Conservation (phyloP, 2,797 vertebrate genomes). For the Lutjanus campechanus region DNA sequence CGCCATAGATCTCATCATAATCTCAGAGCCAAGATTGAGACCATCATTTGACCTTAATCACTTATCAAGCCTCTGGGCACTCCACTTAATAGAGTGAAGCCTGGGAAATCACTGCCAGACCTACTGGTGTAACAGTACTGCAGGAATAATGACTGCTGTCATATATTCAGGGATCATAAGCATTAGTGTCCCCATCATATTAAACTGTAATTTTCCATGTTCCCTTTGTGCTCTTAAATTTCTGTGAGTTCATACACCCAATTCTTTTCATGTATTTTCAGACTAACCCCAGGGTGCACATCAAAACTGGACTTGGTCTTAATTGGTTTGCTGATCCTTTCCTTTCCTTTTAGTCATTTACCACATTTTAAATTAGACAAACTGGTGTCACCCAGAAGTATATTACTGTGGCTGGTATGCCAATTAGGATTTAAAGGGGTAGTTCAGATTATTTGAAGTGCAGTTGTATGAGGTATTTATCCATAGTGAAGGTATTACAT, state of each 20-base stretch:
- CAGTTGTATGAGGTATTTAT: no score
- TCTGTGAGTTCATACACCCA: background rate
- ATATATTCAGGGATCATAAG: conserved; percentile 38
- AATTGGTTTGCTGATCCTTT: background rate
- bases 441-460: no score
- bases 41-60: conserved; percentile 64
- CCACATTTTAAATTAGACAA: background rate
- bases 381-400: background rate
- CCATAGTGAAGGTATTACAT: no score
- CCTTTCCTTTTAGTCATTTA: background rate
- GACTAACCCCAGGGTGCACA: background rate
- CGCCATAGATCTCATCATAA: conserved; percentile 42
- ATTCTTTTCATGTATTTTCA: background rate
- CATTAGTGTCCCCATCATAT: conserved; percentile 26
- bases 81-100: conserved; percentile 30
- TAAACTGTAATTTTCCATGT: conserved; percentile 7
- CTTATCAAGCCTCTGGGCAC: conserved; percentile 40
- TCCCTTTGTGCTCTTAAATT: background rate
- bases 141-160: conserved; percentile 25
- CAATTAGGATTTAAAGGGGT: background rate
- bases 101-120: conserved; percentile 24
- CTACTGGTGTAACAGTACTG: conserved; percentile 2
- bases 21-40: conserved; percentile 52
- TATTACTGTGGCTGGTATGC: background rate
- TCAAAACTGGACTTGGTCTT: background rate